phyloP scores from a whole-genome alignment of 2,888 invertebrate genomes.

The Macrostomum cliftonense region DNA sequence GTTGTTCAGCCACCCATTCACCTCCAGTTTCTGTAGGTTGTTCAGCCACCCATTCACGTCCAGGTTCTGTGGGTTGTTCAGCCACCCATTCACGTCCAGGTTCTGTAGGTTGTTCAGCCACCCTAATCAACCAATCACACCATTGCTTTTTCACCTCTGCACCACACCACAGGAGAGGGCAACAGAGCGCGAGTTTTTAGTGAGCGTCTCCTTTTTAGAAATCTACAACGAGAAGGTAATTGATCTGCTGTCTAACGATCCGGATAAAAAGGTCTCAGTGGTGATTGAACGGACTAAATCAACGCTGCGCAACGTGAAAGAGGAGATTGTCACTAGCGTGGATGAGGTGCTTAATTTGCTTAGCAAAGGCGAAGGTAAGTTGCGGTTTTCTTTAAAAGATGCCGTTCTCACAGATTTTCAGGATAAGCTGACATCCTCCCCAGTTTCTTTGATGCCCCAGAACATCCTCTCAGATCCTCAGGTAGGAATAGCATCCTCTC shows the following conservation, averaged over 20 bases:
- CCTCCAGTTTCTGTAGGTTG: too few relatives aligned
- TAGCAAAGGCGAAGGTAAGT: constrained; percentile 38
- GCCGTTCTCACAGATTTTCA: too few relatives aligned
- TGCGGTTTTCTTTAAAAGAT: neutral
- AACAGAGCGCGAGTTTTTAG: constrained; percentile 52
- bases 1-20: too few relatives aligned
- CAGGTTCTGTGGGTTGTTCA: too few relatives aligned
- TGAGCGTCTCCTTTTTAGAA: constrained; percentile 66
- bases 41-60: too few relatives aligned
- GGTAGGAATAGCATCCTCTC: neutral
- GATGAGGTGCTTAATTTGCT: constrained; percentile 33
- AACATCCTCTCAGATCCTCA: neutral
- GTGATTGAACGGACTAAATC: neutral
- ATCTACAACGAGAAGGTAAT: constrained; percentile 44
- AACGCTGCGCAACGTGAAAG: constrained; percentile 40
- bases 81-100: too few relatives aligned
- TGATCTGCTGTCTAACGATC: constrained; percentile 50
- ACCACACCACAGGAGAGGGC: constrained; percentile 30
- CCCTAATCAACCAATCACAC: too few relatives aligned
- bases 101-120: too few relatives aligned
- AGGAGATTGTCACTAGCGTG: constrained; percentile 18
- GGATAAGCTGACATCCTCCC: too few relatives aligned
- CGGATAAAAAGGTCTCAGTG: constrained; percentile 47
- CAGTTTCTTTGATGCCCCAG: too few relatives aligned
- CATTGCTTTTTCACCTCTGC: too few relatives aligned